Evolutionary conservation across 2,797 vertebrate species (phyloP).

Genomic region (Pempheris klunzingeri): DNA sequence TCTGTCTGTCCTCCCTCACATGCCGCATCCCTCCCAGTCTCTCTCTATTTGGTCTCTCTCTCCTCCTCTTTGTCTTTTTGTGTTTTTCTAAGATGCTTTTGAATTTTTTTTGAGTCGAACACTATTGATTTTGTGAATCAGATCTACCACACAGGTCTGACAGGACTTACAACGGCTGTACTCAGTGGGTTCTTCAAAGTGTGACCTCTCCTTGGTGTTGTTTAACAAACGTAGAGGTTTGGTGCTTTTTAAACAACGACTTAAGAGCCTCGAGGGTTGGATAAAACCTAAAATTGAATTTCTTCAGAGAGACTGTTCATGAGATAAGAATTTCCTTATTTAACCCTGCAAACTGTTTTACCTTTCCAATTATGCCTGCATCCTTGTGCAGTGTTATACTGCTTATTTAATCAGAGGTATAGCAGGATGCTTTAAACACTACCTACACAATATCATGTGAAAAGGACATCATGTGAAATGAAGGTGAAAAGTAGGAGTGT

Average conservation of each 20-base stretch:
- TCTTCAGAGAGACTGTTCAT: background rate
- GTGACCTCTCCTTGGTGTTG: conserved; percentile 18
- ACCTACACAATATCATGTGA: background rate
- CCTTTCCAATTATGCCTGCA: background rate
- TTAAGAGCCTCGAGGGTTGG: background rate
- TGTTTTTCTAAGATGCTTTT: conserved; percentile 43
- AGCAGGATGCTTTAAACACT: background rate
- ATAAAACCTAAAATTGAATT: conserved; percentile 28
- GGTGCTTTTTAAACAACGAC: conserved; percentile 40
- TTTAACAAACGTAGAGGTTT: conserved; percentile 54
- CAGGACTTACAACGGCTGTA: conserved; percentile 36
- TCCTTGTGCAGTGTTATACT: background rate
- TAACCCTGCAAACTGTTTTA: background rate
- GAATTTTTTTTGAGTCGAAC: too few species aligned
- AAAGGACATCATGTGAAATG: background rate
- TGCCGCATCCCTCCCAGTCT: background rate
- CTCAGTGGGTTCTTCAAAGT: conserved; percentile 40
- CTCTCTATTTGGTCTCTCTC: background rate
- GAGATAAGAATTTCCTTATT: conserved; percentile 16
- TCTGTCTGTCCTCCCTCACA: background rate
- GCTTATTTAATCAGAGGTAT: background rate
- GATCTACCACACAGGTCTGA: conserved; percentile 41
- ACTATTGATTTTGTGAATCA: conserved; percentile 74
- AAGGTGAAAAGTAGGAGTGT: background rate
- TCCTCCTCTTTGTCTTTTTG: conserved; percentile 2